Evolutionary conservation across 2,113 vertebrate species (phyloP), one percentile per base, ranked within the genome.

Genomic region (Struthio camelus): DNA sequence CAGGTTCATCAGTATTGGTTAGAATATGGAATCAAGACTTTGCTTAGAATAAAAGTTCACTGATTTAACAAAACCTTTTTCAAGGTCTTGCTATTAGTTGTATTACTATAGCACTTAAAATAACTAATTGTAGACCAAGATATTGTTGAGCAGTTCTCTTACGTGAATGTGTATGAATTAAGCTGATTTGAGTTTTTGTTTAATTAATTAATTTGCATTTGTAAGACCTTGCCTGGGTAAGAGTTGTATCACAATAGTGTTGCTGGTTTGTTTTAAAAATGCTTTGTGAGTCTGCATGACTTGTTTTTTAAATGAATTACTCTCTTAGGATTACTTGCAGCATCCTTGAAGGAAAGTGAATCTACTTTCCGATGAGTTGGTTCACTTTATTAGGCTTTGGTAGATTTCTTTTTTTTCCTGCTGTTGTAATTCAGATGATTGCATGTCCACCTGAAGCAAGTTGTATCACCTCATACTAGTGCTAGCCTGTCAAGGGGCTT

Each of bases 391-490:
- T 80, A 79, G 84, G 48, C 51, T 64, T 79, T 79, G 81, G n/a
- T 81, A 87, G 89, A 80, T 85, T 91, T 48, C 19, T 48, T 19
- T 48, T 48, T 19, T 91, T 82, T 96, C 84, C 71, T 85, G 61
- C 70, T 79, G 32, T 85, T 94, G 70, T 91, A 27, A 95, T 93
- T 92, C 85, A 89, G 42, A 78, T 92, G 89, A 81, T 94, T 92
- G 80, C 85, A 51, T 81, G 73, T 81, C 93, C 91, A 95, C 65
- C 91, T 96, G 95, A 91, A 95, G 92, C 84, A 85, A 59, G 85
- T 85, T 79, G 75, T 36, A 59, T 94, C 95, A 94, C 96, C 89
- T 95, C 78, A 81, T 87, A n/a, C 42, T 85, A 9, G 69, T 77
- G n/a, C 54, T 86, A 70, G 65, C 84, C 78, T 2, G 3, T 79